Evolutionary conservation across 2,888 invertebrate genomes (phyloP).

Genomic region (Holacanthella duospinosa): DNA sequence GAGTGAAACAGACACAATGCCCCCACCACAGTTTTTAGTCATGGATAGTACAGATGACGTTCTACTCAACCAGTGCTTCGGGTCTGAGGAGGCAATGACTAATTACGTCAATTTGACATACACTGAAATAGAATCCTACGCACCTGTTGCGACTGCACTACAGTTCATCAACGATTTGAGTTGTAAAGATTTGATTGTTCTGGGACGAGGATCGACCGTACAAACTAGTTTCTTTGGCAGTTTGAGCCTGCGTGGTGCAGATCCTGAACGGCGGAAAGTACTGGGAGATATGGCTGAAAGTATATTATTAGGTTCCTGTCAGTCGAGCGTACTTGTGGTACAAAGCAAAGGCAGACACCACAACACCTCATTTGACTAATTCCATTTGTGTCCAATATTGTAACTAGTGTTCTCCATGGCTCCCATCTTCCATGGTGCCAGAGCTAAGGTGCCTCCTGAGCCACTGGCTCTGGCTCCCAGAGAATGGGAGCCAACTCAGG

Average conservation of each 20-base stretch:
- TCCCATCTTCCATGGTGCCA: no score
- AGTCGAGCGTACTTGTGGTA: conserved; percentile 20
- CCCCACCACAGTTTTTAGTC: background rate
- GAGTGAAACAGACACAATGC: background rate
- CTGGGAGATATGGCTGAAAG: conserved; percentile 25
- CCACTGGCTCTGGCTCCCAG: no score
- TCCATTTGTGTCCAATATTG: no score
- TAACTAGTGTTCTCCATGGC: no score
- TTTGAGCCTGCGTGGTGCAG: no score
- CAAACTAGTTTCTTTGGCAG: background rate
- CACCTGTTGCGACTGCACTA: conserved; percentile 16
- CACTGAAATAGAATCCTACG: conserved; percentile 17
- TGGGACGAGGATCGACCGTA: conserved; percentile 14
- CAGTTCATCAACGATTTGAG: conserved; percentile 13
- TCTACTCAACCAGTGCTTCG: background rate
- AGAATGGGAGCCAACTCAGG: no score
- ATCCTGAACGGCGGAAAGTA: conserved; percentile 17
- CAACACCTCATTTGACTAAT: no score
- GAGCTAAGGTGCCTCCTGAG: no score
- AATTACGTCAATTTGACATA: conserved; percentile 6
- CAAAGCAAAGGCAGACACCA: no score
- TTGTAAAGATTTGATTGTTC: conserved; percentile 18
- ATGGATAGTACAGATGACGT: background rate
- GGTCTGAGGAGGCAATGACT: background rate
- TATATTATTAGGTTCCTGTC: conserved; percentile 13